Percentiles rank a stretch among this genome's conserved stretches.
Evolutionary conservation across 2,113 vertebrate species (phyloP).

Genomic region (Pachycephala philippinensis): DNA sequence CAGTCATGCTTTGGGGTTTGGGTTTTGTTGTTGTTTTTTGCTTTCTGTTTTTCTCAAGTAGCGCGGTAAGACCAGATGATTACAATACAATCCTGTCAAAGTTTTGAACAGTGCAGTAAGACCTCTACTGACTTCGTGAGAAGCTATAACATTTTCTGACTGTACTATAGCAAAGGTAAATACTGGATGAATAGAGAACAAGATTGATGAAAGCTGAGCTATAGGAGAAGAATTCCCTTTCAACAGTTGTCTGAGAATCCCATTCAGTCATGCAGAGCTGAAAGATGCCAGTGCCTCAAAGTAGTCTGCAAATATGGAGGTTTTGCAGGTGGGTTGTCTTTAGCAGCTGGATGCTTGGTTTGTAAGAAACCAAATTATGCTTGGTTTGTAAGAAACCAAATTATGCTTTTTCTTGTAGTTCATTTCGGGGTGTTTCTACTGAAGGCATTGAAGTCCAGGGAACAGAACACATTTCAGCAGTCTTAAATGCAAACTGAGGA

Average conservation of each 20-base stretch:
- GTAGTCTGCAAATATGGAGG: background rate
- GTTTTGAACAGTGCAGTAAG: background rate
- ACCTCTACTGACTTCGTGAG: background rate
- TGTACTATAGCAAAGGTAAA: background rate
- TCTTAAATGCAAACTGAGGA: background rate
- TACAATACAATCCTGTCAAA: background rate
- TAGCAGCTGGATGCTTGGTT: background rate
- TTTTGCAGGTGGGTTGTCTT: background rate
- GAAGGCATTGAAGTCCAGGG: background rate
- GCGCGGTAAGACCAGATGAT: background rate
- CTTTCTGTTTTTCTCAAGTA: background rate
- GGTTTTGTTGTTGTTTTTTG: background rate
- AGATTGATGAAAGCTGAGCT: background rate
- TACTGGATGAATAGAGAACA: background rate
- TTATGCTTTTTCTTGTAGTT: background rate
- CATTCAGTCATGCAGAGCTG: background rate
- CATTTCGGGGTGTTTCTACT: background rate
- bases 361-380: background rate
- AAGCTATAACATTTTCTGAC: background rate
- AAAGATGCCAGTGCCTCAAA: background rate
- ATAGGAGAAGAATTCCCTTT: background rate
- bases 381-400: background rate
- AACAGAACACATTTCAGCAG: background rate
- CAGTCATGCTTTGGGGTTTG: background rate
- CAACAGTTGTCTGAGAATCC: background rate